Conservation (phyloP, 2,797 vertebrate genomes). For the Semaprochilodus insignis region DNA sequence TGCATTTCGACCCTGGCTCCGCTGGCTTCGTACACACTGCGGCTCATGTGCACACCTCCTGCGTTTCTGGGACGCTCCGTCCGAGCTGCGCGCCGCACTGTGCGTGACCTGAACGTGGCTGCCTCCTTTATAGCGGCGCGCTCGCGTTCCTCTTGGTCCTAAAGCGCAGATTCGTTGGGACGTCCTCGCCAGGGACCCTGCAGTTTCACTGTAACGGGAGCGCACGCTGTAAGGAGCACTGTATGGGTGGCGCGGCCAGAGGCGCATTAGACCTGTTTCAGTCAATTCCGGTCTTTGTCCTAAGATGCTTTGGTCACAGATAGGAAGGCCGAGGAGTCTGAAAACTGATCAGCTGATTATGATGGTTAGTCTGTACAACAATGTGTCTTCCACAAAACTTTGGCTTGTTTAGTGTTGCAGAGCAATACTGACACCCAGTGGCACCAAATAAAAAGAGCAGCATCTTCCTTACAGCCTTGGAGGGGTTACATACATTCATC, state of each 20-base stretch:
- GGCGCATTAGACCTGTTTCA: not conserved
- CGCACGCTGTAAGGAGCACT: not conserved
- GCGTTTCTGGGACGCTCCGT: not conserved
- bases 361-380: not conserved
- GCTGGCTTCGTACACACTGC: not conserved
- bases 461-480: too few species aligned
- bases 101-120: conserved; percentile 26
- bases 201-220: not conserved
- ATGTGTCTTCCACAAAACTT: conserved; percentile 13
- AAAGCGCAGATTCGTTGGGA: conserved; percentile 39
- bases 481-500: too few species aligned
- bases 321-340: not conserved
- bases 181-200: not conserved
- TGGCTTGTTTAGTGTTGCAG: not conserved
- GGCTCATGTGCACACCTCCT: not conserved
- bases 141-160: conserved; percentile 59
- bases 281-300: not conserved
- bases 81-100: not conserved
- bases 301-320: not conserved
- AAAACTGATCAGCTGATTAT: not conserved
- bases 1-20: conserved; percentile 17
- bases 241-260: not conserved
- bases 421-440: conserved; percentile 33
- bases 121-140: conserved; percentile 21
- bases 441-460: not conserved